Base-by-base conservation (phyloP, 2,113 vertebrate species). In the Aramus guarauna region DNA sequence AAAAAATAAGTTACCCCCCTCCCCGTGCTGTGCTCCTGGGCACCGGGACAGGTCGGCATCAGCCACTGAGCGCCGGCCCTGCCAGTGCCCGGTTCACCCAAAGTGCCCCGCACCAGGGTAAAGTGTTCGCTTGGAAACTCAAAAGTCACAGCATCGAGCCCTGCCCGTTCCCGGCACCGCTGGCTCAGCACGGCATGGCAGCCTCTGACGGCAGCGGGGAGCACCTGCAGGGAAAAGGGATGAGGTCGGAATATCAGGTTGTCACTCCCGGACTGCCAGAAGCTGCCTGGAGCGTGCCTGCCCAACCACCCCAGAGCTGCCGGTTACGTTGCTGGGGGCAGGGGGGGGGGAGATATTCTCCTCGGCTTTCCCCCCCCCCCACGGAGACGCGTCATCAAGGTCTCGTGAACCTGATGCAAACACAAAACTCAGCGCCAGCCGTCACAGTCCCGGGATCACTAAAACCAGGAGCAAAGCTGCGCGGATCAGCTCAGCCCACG, bases 81-180 rank as follows among this genome's bases (percentile, higher is more conserved):
- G 32, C 53, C 67, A 7, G 76, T 32, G 73, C 67, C 67, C 1
- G 0, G 5, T 29, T 59, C 90, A 91, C 88, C 79, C 80, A 34
- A 45, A 90, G 92, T 95, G 92, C 80, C 91, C 92, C 0, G 9
- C 92, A 92, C 91, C 89, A 72, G 62, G 77, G 69, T 36, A 48
- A 48, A 95, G 64, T 6, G 41, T 10, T 75, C 0, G 0, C 29
- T 85, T 69, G 2, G 0, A 29, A 77, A 72, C 55, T 24, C 56
- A 6, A 68, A 68, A 29, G 39, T 36, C 58, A 8, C 1, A 2
- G 30, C 34, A 12, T 5, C 0, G 0, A 45, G 47, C 52, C 59
- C 64, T 68, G 95, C 63, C 72, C 2, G 0, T 9, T 63, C 43
- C 41, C 2, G 0, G 36, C 45, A 15, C 26, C 0, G 0, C 53